phyloP scores from a whole-genome alignment of 2,797 vertebrate species.

The Sebastes trivittatus region DNA sequence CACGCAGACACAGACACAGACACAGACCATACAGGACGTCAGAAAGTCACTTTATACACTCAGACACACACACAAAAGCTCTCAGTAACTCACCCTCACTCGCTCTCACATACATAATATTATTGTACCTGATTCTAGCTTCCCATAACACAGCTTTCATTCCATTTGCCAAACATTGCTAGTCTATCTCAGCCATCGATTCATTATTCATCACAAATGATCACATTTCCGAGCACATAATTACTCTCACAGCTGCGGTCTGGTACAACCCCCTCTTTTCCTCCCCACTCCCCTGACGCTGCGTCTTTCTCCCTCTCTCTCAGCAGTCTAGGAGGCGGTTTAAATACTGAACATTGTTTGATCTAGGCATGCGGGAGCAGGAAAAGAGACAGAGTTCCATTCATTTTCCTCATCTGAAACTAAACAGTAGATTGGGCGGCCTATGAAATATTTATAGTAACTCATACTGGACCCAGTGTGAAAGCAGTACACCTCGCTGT shows the following conservation, averaged over 20 bases:
- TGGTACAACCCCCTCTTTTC: slow-evolving; percentile 56
- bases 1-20: not conserved
- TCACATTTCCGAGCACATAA: slow-evolving; percentile 80
- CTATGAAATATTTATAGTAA: slow-evolving; percentile 95
- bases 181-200: slow-evolving; percentile 77
- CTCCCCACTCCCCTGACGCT: slow-evolving; percentile 32
- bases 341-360: slow-evolving; percentile 95
- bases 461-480: slow-evolving; percentile 83
- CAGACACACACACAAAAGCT: slow-evolving; percentile 2
- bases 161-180: slow-evolving; percentile 75
- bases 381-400: slow-evolving; percentile 79
- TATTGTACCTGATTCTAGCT: slow-evolving; percentile 61
- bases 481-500: slow-evolving; percentile 85
- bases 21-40: not conserved
- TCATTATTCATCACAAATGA: slow-evolving; percentile 83
- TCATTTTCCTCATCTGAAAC: slow-evolving; percentile 92
- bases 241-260: slow-evolving; percentile 81
- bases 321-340: slow-evolving; percentile 85
- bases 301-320: slow-evolving; percentile 49
- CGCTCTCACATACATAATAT: slow-evolving; percentile 47
- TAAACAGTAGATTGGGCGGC: slow-evolving; percentile 94
- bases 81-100: slow-evolving; percentile 17
- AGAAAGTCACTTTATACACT: slow-evolving; percentile 2
- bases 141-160: slow-evolving; percentile 59
- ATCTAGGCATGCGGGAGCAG: slow-evolving; percentile 87